A percentile compares a stretch with the other conserved stretches of the same genome.
Evolutionary conservation across 2,888 invertebrate species (phyloP).

Genomic region (Parthenolecanium corni): DNA sequence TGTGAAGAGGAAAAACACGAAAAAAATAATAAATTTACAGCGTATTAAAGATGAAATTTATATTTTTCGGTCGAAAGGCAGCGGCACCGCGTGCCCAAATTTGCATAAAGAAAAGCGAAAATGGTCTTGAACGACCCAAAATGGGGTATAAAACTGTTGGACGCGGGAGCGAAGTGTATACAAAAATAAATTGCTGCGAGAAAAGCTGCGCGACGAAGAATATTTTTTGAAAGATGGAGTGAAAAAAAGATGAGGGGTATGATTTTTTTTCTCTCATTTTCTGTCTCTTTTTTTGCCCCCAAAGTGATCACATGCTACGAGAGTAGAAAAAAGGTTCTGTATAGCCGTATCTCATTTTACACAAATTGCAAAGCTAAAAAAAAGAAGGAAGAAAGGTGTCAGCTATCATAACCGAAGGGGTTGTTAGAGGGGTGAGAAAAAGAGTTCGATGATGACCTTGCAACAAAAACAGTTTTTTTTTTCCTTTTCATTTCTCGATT

Average conservation of each 20-base stretch:
- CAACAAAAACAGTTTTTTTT: conserved; percentile 12
- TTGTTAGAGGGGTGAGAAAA: conserved; percentile 16
- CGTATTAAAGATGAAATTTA: too few species aligned
- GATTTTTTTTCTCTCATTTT: too few species aligned
- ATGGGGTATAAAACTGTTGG: not conserved
- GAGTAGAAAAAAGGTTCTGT: not conserved
- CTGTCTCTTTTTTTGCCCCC: too few species aligned
- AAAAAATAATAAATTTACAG: too few species aligned
- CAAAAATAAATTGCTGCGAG: conserved; percentile 9
- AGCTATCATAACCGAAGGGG: conserved; percentile 23
- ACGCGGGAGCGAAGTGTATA: not conserved
- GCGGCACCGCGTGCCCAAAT: not conserved
- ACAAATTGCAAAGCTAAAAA: conserved; percentile 26
- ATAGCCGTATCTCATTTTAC: conserved; percentile 26
- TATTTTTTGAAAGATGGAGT: not conserved
- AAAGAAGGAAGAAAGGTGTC: conserved; percentile 16
- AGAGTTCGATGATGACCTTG: conserved; percentile 27
- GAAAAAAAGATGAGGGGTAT: not conserved
- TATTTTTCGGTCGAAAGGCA: too few species aligned
- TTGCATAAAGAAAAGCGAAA: not conserved
- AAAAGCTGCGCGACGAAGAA: not conserved
- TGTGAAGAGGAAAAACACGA: too few species aligned
- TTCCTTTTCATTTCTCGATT: conserved; percentile 13
- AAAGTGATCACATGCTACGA: not conserved
- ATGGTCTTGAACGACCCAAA: not conserved